These are phyloP conservation scores for Drosophila chauvacae DNA, from an alignment of 1,140 invertebrate genomes.

Conservation along the genomic window DNA sequence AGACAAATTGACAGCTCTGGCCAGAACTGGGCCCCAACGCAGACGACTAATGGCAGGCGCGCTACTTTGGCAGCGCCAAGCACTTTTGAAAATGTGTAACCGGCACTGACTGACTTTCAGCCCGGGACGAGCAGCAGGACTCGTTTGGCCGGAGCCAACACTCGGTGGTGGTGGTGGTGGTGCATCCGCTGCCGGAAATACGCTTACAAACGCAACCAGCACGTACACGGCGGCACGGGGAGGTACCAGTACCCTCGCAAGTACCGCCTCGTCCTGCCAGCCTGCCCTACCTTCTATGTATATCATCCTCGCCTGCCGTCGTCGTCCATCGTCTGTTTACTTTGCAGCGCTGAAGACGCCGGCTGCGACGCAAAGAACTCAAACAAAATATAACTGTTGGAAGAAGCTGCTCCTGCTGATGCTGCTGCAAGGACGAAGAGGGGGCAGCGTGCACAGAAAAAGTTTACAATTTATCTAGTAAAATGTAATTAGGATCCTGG, in stretches of 20 bases:
- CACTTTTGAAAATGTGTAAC: conserved; percentile 80
- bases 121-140: conserved; percentile 40
- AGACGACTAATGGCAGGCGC: conserved; percentile 65
- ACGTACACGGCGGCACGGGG: conserved; percentile 47
- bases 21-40: conserved; percentile 12
- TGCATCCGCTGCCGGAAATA: conserved; percentile 78
- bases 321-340: conserved; percentile 51
- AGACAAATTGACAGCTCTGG: conserved; percentile 8
- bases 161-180: conserved; percentile 47
- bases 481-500: conserved; percentile 84
- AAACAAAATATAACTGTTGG: conserved; percentile 80
- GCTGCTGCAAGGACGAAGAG: conserved; percentile 3
- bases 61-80: conserved; percentile 63
- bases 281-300: conserved; percentile 4
- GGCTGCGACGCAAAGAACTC: conserved; percentile 69
- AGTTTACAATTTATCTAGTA: conserved; percentile 84
- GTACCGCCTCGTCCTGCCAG: conserved; percentile 4
- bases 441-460: conserved; percentile 68
- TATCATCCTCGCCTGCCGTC: conserved; percentile 6
- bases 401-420: conserved; percentile 61
- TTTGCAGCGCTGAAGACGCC: conserved; percentile 71
- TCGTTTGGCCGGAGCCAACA: conserved; percentile 81
- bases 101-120: conserved; percentile 80
- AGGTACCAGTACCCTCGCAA: background rate
- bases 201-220: conserved; percentile 71